Percentiles rank a stretch among this genome's conserved stretches.
phyloP scores from a whole-genome alignment of 2,888 invertebrate species.

The Acleris holmiana region DNA sequence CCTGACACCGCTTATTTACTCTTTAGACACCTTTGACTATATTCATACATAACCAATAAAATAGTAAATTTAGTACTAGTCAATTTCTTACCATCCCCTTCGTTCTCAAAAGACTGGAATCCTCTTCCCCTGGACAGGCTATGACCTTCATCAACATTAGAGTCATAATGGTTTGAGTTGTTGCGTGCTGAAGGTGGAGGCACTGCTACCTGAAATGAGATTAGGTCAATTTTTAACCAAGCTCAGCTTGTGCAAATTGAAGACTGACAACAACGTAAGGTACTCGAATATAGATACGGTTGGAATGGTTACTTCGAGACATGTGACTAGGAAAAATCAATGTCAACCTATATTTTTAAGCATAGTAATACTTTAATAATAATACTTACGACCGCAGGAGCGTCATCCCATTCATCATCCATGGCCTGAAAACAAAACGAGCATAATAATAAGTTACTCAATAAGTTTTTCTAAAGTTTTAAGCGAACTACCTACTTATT shows the following conservation, averaged over 20 bases:
- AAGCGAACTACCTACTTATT: not conserved
- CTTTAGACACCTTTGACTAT: no score
- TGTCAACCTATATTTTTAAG: not conserved
- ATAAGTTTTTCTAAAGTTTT: not conserved
- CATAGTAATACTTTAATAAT: not conserved
- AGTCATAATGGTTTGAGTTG: constrained; percentile 49
- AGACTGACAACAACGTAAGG: no score
- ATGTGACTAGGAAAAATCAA: not conserved
- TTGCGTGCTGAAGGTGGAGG: constrained; percentile 45
- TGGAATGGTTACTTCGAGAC: not conserved
- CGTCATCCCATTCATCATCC: constrained; percentile 85
- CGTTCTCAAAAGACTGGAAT: constrained; percentile 68
- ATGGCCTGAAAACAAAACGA: constrained; percentile 61
- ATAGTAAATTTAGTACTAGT: no score
- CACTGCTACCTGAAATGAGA: constrained; percentile 48
- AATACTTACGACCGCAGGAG: constrained; percentile 61
- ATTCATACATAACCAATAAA: not conserved
- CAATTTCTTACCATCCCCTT: constrained; percentile 62
- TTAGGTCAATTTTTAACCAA: no score
- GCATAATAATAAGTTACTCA: not conserved
- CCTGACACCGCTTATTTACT: no score
- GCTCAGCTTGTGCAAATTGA: no score
- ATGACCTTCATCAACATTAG: constrained; percentile 76
- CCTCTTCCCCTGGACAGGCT: constrained; percentile 80
- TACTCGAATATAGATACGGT: not conserved